Percentiles rank a stretch among this genome's conserved stretches.
Conservation (phyloP, 2,113 vertebrate genomes). For the Cryptomyrus ogoouensis region DNA sequence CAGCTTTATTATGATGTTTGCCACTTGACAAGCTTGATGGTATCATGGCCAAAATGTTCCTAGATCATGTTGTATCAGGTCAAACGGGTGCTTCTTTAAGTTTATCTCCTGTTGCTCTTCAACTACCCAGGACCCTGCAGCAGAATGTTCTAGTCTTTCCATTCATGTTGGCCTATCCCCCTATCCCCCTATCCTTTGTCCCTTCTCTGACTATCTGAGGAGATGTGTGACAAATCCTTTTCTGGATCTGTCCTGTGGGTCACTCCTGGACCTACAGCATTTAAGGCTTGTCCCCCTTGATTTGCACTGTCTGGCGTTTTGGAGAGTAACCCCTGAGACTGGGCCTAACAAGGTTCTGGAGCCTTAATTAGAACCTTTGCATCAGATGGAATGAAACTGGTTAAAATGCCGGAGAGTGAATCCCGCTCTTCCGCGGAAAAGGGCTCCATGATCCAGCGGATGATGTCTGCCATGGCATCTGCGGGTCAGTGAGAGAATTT, state of each 20-base stretch:
- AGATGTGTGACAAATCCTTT: constrained; percentile 43
- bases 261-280: constrained; percentile 43
- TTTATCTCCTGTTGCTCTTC: not conserved
- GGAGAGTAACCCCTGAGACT: constrained; percentile 46
- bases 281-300: constrained; percentile 49
- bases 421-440: not conserved
- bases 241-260: constrained; percentile 37
- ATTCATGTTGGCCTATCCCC: constrained; percentile 1
- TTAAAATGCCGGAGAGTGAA: constrained; percentile 43
- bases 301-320: constrained; percentile 55
- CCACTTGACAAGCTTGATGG: not conserved
- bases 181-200: constrained; percentile 24
- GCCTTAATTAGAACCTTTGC: constrained; percentile 56
- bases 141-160: constrained; percentile 17
- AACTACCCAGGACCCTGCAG: not conserved
- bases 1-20: not conserved
- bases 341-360: constrained; percentile 46
- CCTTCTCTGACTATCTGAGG: constrained; percentile 37
- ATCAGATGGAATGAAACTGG: constrained; percentile 41
- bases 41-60: not conserved
- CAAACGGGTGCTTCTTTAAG: not conserved
- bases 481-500: constrained; percentile 27
- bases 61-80: not conserved
- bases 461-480: constrained; percentile 16
- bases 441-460: constrained; percentile 10